Evolutionary conservation across 2,888 invertebrate species (phyloP).

Genomic region (Drosophila engyochracea): DNA sequence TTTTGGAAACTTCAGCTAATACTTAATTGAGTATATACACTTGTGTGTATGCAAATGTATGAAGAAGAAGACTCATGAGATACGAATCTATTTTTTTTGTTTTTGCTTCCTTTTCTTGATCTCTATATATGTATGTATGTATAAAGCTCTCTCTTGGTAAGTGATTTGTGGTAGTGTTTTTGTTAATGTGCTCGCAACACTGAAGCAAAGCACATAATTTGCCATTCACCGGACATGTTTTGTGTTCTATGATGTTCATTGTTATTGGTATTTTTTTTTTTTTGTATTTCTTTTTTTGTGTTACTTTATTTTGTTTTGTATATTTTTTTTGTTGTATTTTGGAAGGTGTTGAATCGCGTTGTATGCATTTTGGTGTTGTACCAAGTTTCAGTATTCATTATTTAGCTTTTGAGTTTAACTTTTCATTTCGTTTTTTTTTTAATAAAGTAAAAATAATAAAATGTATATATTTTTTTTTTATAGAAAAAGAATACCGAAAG

Average conservation of each 20-base stretch:
- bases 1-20: conserved; percentile 35
- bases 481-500: conserved; percentile 61
- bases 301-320: conserved; percentile 33
- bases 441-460: conserved; percentile 7
- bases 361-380: conserved; percentile 63
- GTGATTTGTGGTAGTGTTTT: conserved; percentile 35
- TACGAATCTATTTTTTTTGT: conserved; percentile 5
- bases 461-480: conserved; percentile 6
- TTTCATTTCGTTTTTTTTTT: conserved; percentile 15
- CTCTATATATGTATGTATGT: conserved; percentile 46
- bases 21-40: conserved; percentile 43
- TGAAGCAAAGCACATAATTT: conserved; percentile 80
- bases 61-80: conserved; percentile 10
- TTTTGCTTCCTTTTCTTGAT: conserved; percentile 23
- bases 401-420: conserved; percentile 40
- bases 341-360: conserved; percentile 56
- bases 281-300: conserved; percentile 28
- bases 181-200: conserved; percentile 54
- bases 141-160: conserved; percentile 74
- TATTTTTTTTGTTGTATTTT: conserved; percentile 39
- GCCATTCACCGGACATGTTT: conserved; percentile 73
- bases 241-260: conserved; percentile 72
- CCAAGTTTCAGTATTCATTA: conserved; percentile 59
- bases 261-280: conserved; percentile 60
- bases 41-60: conserved; percentile 21